Base-by-base conservation (phyloP, 2,888 invertebrate species). In the Cryptophagus acutangulus region DNA sequence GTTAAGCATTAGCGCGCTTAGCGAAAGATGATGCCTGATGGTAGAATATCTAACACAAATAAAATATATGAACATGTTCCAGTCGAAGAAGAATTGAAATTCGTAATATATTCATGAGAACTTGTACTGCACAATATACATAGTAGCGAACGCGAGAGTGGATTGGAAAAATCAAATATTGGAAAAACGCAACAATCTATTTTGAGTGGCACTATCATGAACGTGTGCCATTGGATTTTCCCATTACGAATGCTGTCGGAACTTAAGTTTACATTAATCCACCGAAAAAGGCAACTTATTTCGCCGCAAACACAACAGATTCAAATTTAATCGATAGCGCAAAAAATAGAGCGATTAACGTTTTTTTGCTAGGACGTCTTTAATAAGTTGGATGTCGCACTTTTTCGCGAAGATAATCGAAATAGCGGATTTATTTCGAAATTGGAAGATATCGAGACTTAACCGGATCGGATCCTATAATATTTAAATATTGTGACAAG, bases 81-180 rank as follows among this genome's bases (percentile, higher is more conserved):
- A 39, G 36, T n/a, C n/a, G n/a, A n/a, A 28, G 36, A 34, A 31
- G 47, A 45, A 47, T 49, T 43, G 46, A 47, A 47, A 15, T n/a
- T 26, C 43, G 50, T 52, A 50, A 52, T 52, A 46, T 52, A 52
- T 52, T 50, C 52, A 50, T 50, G 50, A 46, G 38, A n/a, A 43
- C 31, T 42, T 48, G 46, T 47, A 43, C 49, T 36, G 38, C 25
- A 43, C 28, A 45, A 38, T 43, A 49, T 43, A 43, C 34, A 43
- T 24, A 43, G 33, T 26, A n/a, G n/a, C n/a, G n/a, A n/a, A n/a
- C n/a, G n/a, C n/a, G 36, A 33, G 28, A 38, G 37, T 42, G 42
- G 46, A 52, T 47, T 43, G 38, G 43, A 39, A 43, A 50, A 48
- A 49, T 52, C 51, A 51, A 51, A 52, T 51, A 51, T 52, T 49